A percentile compares a stretch with the other conserved stretches of the same genome.
Conservation (phyloP, 2,113 vertebrate species). For the Platycercus adscitus region DNA sequence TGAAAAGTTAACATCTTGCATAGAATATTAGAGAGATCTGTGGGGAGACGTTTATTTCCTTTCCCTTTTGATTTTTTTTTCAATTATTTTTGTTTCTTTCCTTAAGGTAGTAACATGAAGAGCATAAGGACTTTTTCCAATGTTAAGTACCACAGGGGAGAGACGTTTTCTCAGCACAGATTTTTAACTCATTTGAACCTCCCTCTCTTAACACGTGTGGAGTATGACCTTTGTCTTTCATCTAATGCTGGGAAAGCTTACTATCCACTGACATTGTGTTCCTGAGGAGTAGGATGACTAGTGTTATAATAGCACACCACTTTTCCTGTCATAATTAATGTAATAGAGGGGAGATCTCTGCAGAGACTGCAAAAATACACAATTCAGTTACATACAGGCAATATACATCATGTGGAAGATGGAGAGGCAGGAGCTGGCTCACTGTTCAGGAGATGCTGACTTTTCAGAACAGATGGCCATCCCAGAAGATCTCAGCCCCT, state of each 20-base stretch:
- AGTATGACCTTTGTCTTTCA: neutral
- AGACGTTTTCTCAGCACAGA: neutral
- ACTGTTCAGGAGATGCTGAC: neutral
- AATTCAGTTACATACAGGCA: neutral
- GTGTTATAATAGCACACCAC: neutral
- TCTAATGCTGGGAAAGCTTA: neutral
- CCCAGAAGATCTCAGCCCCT: neutral
- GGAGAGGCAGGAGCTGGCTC: neutral
- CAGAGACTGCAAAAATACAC: neutral
- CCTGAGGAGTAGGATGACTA: neutral
- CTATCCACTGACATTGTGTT: neutral
- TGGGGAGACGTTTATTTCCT: neutral
- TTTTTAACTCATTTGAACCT: neutral
- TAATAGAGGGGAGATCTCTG: neutral
- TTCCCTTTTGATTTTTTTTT: neutral
- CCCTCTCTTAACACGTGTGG: neutral
- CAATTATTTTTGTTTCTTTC: neutral
- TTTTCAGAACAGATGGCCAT: neutral
- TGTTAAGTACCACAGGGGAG: neutral
- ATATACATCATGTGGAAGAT: neutral
- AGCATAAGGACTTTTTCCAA: neutral
- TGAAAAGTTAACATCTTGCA: neutral
- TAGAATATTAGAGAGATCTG: neutral
- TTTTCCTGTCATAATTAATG: neutral
- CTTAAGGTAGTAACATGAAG: neutral